phyloP scores from a whole-genome alignment of 2,113 vertebrate genomes.

The Beaufortia kweichowensis region DNA sequence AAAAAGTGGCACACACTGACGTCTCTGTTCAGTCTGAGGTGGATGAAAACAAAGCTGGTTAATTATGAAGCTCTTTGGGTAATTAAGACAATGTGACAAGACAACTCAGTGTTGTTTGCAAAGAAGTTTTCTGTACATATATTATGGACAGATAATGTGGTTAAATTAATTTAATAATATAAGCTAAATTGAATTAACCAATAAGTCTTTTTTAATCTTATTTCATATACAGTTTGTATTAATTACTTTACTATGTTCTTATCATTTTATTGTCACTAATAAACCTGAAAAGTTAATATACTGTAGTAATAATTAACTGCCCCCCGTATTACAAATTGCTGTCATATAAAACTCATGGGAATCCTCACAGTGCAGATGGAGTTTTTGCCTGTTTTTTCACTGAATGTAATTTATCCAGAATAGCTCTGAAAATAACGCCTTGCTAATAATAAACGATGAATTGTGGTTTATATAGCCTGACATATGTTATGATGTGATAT shows the following conservation, averaged over 20 bases:
- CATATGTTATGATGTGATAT: no score
- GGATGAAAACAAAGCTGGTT: conserved; percentile 33
- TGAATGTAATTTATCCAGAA: conserved; percentile 46
- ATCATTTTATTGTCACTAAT: neutral
- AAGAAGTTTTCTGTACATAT: neutral
- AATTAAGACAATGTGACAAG: neutral
- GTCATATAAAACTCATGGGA: conserved; percentile 39
- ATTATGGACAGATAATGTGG: neutral
- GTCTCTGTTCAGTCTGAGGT: conserved; percentile 51
- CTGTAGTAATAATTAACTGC: conserved; percentile 46
- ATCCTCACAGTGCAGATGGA: conserved; percentile 37
- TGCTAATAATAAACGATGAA: conserved; percentile 11
- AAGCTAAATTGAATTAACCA: neutral
- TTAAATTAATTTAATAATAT: neutral
- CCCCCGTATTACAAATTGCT: conserved; percentile 14
- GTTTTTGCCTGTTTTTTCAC: conserved; percentile 33
- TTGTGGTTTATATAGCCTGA: conserved; percentile 34
- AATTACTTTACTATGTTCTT: no score
- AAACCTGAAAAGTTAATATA: conserved; percentile 44
- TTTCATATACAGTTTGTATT: no score
- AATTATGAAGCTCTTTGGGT: conserved; percentile 33
- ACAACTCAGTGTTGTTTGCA: no score
- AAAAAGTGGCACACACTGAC: conserved; percentile 38
- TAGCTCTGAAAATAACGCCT: neutral
- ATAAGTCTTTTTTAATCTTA: no score